Base-by-base conservation (phyloP, 2,888 invertebrate genomes). In the Rotaria sp. region DNA sequence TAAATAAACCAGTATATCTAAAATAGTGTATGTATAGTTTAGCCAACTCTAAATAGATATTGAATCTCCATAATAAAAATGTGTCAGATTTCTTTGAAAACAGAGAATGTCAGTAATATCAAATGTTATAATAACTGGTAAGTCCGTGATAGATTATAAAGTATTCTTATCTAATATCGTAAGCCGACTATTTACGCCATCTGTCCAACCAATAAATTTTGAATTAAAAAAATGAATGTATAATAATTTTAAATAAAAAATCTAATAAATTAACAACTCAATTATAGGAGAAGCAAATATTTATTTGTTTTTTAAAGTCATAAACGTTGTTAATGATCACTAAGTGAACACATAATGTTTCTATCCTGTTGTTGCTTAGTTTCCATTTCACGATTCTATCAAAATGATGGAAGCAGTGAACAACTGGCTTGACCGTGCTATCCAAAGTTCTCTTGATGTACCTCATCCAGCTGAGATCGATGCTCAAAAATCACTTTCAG, bases 331-430 rank as follows among this genome's bases (percentile, higher is more conserved):
- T 67, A 67, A 67, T 30, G 67, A 67, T 67, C 67, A 38, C 67
- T 67, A 67, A 38, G 67, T 18, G 67, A 67, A 38, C 35, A 38
- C 35, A 35, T 67, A 67, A 21, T 67, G 67, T 67, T 67, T 35
- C 67, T 67, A 67, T 67, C 35, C 0, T 38, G 67, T 67, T 35
- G 67, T 67, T 67, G 67, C 67, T 35, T 67, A 67, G 67, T 67
- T 67, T 67, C 67, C 67, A 67, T 67, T 67, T 21, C 35, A 18
- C 18, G 35, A 67, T 67, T 67, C 67, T 67, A 35, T 67, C 67
- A 67, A 67, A 67, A 67, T 67, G 67, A 80, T 80, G 80, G 80
- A 80, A 41, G 45, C 80, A 45, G 41, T 45, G 41, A 80, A 45
- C 80, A 45, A 45, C 45, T 80, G 80, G 80, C 26, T n/a, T 45